Base-by-base conservation (phyloP, 2,113 vertebrate genomes). In the Shinisaurus crocodilurus region DNA sequence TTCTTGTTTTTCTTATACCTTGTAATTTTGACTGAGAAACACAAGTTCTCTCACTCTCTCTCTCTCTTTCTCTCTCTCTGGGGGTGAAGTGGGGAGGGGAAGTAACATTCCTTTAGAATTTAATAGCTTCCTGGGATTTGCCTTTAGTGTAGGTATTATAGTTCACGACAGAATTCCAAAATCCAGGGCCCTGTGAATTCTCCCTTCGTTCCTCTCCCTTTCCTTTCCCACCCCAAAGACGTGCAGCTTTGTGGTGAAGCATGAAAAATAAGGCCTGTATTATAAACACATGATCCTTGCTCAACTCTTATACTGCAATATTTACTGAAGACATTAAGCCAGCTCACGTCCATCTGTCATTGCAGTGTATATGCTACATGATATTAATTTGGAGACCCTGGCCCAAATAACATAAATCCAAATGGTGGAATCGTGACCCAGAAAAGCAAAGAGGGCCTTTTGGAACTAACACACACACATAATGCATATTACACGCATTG, bases 281-380 rank as follows among this genome's bases (percentile, higher is more conserved):
- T 75, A 92, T 83, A 92, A 92, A 93, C 72, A 15, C 43, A 37
- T 77, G 50, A 60, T 50, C 91, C 27, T 25, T 74, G 37, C 81
- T 91, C 79, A 92, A 91, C 90, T 89, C 93, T 93, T 94, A 93
- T 88, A 95, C 92, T 0, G 0, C 74, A 88, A 65, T 69, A 94
- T 92, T 96, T 96, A 94, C 96, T 67, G 90, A 54, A 94, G 92
- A 93, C 89, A 89, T 94, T 85, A 95, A 94, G 89, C 86, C 89
- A 93, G 92, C 94, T 88, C 90, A 90, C 67, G 82, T 93, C 85
- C 89, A 95, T 94, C 88, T 90, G 91, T 94, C 96, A 95, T 90
- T 94, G 81, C 67, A 63, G 74, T 74, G 69, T 94, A 92, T 89
- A 93, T 89, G 92, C 79, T 91, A 90, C 13, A 7, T 89, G 86